Evolutionary conservation across 2,888 invertebrate species (phyloP), one percentile per base, ranked within the genome.

Genomic region (Bombyx huttoni): DNA sequence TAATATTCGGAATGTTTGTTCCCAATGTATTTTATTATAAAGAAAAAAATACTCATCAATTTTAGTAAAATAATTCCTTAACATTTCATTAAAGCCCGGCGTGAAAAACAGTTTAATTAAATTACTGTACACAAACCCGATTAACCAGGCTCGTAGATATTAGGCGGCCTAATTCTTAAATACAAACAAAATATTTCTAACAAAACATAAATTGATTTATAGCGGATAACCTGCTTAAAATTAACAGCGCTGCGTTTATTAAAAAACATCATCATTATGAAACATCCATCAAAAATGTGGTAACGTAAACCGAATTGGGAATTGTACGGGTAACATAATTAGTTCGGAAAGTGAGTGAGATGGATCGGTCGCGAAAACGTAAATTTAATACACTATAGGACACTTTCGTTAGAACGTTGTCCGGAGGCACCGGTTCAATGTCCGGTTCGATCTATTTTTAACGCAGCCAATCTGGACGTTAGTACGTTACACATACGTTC

Each of bases 391-490:
- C n/a, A n/a, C 67, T 65, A 72, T 73, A 73, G 75, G 83, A 83
- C 84, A 84, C 71, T 84, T 84, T 81, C 78, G 85, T 83, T 81
- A 81, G 74, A 64, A 63, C 67, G 72, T 73, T 80, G 85, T 84
- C 84, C 85, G 80, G 73, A 70, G 71, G 67, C 64, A 65, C 63
- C 79, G 69, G 87, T 84, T 86, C 84, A 85, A 86, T 81, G 87
- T 81, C 84, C 87, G 84, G 78, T 73, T 60, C 65, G 63, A 68
- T 77, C 84, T 87, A 85, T 87, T 83, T 85, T 82, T 85, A 86
- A 78, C 75, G 63, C 66, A 59, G 66, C 72, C 68, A 66, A 63
- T 67, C 68, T 64, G 69, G 65, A 67, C 68, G 56, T 58, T 59
- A 58, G 61, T 65, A 65, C 62, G 64, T 59, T 65, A 67, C 73